phyloP scores from a whole-genome alignment of 2,797 vertebrate genomes.

The Anguilla anguilla region DNA sequence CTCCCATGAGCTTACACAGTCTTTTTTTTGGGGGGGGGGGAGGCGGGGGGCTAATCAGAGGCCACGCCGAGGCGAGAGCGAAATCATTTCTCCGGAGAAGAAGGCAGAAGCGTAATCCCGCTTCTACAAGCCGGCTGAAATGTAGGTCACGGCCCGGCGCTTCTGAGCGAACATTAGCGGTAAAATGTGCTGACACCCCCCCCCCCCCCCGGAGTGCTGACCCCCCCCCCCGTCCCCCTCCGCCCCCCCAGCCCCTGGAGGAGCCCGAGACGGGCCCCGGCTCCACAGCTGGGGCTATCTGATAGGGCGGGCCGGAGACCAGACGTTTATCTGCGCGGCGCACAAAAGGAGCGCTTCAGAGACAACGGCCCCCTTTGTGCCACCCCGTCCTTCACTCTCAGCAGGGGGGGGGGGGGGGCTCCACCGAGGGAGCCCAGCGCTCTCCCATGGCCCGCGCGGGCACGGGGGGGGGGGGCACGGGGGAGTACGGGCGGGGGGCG shows the following conservation, averaged over 20 bases:
- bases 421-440: no score
- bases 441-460: neutral
- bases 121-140: neutral
- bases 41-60: neutral
- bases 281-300: slow-evolving; percentile 19
- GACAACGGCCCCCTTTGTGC: slow-evolving; percentile 16
- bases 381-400: neutral
- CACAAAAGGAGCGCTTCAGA: slow-evolving; percentile 5
- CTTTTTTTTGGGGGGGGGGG: no score
- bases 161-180: neutral
- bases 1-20: neutral
- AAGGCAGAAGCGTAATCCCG: neutral
- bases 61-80: neutral
- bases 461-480: neutral
- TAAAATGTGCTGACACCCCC: neutral
- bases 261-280: neutral
- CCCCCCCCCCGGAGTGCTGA: no score
- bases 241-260: no score
- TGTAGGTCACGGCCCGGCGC: slow-evolving; percentile 8
- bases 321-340: neutral
- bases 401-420: neutral
- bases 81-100: neutral
- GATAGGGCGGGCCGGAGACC: slow-evolving; percentile 10
- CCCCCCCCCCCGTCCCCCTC: no score
- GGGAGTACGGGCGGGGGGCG: neutral